A percentile compares a stretch with the other conserved stretches of the same genome.
Conservation (phyloP, 2,797 vertebrate genomes). For the Sebastes oblongus region DNA sequence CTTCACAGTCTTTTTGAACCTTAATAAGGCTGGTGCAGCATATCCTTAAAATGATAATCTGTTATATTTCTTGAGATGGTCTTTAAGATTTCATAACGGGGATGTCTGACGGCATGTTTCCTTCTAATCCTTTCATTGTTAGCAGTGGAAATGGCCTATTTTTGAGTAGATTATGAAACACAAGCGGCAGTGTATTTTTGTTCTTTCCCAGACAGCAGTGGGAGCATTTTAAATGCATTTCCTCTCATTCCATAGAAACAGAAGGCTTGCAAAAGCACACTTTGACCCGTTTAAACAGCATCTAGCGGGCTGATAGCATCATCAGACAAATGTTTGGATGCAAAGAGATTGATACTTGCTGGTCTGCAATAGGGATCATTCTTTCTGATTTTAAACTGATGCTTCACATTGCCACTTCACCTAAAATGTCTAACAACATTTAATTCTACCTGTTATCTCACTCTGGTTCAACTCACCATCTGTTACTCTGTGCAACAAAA, state of each 20-base stretch:
- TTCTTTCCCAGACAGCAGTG: slow-evolving; percentile 37
- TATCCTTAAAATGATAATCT: not conserved
- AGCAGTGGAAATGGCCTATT: slow-evolving; percentile 46
- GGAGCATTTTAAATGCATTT: slow-evolving; percentile 46
- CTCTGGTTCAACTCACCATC: slow-evolving; percentile 31
- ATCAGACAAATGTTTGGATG: slow-evolving; percentile 13
- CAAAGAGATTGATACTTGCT: not conserved
- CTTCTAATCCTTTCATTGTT: slow-evolving; percentile 61
- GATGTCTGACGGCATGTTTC: slow-evolving; percentile 33
- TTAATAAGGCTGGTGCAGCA: not conserved
- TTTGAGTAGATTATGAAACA: slow-evolving; percentile 59
- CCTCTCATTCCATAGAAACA: slow-evolving; percentile 26
- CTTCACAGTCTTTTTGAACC: not conserved
- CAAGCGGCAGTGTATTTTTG: slow-evolving; percentile 53
- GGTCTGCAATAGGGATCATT: not conserved
- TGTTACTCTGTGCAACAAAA: slow-evolving; percentile 38
- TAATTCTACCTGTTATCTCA: slow-evolving; percentile 13
- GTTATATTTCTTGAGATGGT: slow-evolving; percentile 10
- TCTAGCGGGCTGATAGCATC: slow-evolving; percentile 20
- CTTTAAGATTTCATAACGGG: slow-evolving; percentile 44
- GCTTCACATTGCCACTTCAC: not conserved
- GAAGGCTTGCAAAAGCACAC: slow-evolving; percentile 13
- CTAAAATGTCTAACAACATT: slow-evolving; percentile 28
- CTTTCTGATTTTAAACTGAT: not conserved
- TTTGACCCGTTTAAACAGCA: slow-evolving; percentile 37